These are phyloP conservation scores for Arvicanthis niloticus DNA, from an alignment of 2,113 vertebrate genomes.

Conservation along the genomic window DNA sequence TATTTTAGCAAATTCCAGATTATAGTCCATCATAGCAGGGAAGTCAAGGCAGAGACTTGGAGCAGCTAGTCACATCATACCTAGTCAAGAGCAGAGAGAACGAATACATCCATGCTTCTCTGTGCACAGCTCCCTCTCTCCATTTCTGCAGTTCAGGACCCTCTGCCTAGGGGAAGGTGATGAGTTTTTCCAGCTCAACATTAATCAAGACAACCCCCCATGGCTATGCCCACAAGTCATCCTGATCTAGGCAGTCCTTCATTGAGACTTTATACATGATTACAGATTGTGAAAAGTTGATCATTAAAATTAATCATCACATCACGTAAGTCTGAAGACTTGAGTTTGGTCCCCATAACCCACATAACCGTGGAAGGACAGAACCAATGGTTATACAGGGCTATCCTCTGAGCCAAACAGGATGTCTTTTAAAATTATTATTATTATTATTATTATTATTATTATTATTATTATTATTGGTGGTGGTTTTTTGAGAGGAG, in stretches of 20 bases:
- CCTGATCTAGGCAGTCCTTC: background rate
- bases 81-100: background rate
- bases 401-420: background rate
- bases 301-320: background rate
- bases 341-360: background rate
- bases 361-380: background rate
- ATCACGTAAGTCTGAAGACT: background rate
- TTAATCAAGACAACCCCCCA: background rate
- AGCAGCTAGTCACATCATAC: background rate
- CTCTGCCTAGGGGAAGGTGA: background rate
- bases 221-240: background rate
- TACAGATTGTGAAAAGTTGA: background rate
- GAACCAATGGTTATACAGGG: background rate
- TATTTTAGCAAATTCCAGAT: background rate
- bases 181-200: background rate
- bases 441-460: background rate
- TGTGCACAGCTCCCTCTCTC: background rate
- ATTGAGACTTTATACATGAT: background rate
- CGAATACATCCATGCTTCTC: background rate
- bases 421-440: background rate
- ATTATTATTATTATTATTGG: background rate
- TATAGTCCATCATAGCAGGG: background rate
- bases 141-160: background rate
- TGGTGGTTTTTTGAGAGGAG: background rate
- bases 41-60: background rate